Percentiles rank a stretch among this genome's conserved stretches.
Evolutionary conservation across 1,140 invertebrate species (phyloP).

Genomic region (Magallana gigas): DNA sequence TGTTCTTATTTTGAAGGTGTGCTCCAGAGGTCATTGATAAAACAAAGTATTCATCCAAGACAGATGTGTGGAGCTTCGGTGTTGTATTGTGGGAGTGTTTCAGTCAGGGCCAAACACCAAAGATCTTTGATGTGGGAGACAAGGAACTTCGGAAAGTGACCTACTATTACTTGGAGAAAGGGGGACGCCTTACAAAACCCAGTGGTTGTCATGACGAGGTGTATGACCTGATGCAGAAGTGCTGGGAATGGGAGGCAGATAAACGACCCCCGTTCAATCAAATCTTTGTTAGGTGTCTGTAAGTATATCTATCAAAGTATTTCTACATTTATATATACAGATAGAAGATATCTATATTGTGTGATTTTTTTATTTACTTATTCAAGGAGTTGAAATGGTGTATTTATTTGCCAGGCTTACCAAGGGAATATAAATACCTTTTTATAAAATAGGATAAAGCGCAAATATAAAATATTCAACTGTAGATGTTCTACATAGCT

Average conservation of each 20-base stretch:
- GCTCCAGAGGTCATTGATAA: constrained; percentile 91
- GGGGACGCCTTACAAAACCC: constrained; percentile 35
- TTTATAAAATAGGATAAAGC: neutral
- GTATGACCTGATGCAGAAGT: constrained; percentile 96
- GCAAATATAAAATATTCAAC: neutral
- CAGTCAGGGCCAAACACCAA: constrained; percentile 97
- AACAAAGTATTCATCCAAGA: constrained; percentile 91
- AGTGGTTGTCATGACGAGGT: constrained; percentile 96
- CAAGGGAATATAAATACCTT: too few species aligned
- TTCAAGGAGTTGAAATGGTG: too few species aligned
- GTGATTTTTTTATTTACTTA: too few species aligned
- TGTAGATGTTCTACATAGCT: neutral
- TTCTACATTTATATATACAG: too few species aligned
- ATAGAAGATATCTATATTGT: too few species aligned
- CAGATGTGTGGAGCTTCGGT: constrained; percentile 99
- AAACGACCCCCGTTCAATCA: constrained; percentile 84
- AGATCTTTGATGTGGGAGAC: constrained; percentile 90
- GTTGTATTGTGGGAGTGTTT: constrained; percentile 99
- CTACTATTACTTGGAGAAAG: constrained; percentile 17
- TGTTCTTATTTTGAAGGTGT: neutral
- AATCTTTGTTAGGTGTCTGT: constrained; percentile 41
- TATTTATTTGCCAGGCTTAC: too few species aligned
- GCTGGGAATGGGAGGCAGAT: constrained; percentile 93
- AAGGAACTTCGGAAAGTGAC: neutral
- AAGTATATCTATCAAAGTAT: neutral